These are phyloP conservation scores for Erannis defoliaria DNA, from an alignment of 2,888 invertebrate genomes.

Conservation along the genomic window DNA sequence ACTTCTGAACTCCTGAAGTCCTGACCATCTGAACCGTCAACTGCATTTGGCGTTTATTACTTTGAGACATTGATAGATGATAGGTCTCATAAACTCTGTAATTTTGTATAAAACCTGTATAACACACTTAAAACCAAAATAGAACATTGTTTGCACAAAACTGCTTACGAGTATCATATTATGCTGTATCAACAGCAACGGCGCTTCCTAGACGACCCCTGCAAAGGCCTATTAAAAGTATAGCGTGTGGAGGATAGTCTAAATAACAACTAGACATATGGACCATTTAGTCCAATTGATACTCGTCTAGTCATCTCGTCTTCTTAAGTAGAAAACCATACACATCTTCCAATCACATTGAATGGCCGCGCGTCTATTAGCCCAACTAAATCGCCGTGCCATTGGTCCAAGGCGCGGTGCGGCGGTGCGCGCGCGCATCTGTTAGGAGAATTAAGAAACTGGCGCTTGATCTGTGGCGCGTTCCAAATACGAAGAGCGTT, in stretches of 20 bases:
- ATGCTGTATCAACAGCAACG: no score
- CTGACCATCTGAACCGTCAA: no score
- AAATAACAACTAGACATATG: slow-evolving; percentile 4
- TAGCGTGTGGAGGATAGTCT: not conserved
- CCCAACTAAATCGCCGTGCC: slow-evolving; percentile 9
- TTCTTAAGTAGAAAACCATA: slow-evolving; percentile 19
- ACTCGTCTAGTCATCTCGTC: slow-evolving; percentile 10
- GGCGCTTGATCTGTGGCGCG: slow-evolving; percentile 7
- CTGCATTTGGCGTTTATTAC: no score
- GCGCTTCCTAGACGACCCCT: no score
- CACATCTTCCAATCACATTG: slow-evolving; percentile 6
- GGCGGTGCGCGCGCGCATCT: slow-evolving; percentile 18
- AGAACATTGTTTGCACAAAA: no score
- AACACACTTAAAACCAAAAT: no score
- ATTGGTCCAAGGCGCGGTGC: slow-evolving; percentile 6
- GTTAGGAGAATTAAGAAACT: slow-evolving; percentile 17
- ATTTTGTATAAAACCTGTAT: no score
- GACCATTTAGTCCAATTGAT: slow-evolving; percentile 19
- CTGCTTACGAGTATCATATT: no score
- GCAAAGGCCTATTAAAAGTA: not conserved
- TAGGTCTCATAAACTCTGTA: no score
- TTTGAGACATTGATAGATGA: no score
- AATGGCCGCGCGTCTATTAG: slow-evolving; percentile 12
- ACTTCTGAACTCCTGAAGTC: no score
- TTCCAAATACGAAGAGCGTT: slow-evolving; percentile 19